Evolutionary conservation across 2,113 vertebrate genomes (phyloP), one percentile per base, ranked within the genome.

Genomic region (Synodontis membranacea): DNA sequence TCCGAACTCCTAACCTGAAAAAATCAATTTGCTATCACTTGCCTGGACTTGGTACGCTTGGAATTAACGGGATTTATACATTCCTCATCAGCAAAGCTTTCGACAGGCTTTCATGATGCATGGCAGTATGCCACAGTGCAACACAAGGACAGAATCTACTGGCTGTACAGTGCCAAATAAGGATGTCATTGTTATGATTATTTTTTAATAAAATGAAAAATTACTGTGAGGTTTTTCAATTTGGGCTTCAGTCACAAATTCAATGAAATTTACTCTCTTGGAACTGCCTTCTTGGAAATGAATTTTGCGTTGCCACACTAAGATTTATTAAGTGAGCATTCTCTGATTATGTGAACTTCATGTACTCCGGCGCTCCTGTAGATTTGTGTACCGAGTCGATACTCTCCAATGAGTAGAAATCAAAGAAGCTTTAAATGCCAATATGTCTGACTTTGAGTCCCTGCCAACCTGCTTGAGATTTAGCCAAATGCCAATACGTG

Each of bases 401-500:
- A 72, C 75, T 60, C 50, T 74, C 62, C 34, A 39, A 42, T 66
- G 62, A 68, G 46, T 68, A 28, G 46, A 86, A 70, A 86, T 84
- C 86, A 88, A 84, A 72, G 37, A 74, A 37, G 82, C 39, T 64
- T 84, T 60, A 84, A 86, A 83, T 86, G 62, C 50, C 87, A 86
- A 82, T 21, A 84, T 64, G 62, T 80, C 81, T 66, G 58, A 72
- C 42, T 76, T 50, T 70, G 68, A 82, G 79, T 44, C 39, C 44
- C 58, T 44, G 56, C 68, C 86, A 83, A 78, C 62, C 78, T 86
- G 80, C 31, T 60, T 42, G 79, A 72, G 88, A 86, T 87, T 70
- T 85, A 86, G 74, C 86, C 54, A 79, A 80, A 89, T 87, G 88
- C 72, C 88, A 83, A 89, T 87, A 89, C 28, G 79, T 85, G 70